These are phyloP conservation scores for Pampusana beccarii DNA, from an alignment of 2,113 vertebrate species.

Conservation along the genomic window DNA sequence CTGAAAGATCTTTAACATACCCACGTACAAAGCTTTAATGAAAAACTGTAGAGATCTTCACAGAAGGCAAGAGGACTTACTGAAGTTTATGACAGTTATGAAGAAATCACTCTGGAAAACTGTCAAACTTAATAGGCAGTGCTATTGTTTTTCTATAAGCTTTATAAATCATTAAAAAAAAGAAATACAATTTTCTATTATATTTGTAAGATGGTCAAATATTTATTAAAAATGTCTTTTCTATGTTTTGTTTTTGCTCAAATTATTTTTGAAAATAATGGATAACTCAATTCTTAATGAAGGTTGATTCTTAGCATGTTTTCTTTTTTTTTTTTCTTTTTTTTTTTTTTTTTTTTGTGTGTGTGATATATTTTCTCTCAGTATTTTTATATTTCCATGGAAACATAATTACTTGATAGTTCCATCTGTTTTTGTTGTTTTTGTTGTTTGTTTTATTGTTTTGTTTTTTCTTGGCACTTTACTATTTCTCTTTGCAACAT, in stretches of 20 bases:
- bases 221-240: background rate
- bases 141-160: background rate
- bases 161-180: background rate
- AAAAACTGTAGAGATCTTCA: background rate
- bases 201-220: fast-evolving
- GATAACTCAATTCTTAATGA: background rate
- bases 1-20: background rate
- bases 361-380: background rate
- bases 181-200: background rate
- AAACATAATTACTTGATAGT: background rate
- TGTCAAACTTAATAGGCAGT: background rate
- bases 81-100: background rate
- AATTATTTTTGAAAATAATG: background rate
- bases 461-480: background rate
- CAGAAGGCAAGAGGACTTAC: background rate
- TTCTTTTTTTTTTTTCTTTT: background rate
- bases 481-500: background rate
- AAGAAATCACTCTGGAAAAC: background rate
- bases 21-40: background rate
- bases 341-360: too few relatives aligned
- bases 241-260: background rate
- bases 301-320: background rate
- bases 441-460: background rate
- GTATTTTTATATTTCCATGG: background rate
- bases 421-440: background rate